Percentiles rank a stretch among this genome's conserved stretches.
These are phyloP conservation scores for Emys orbicularis DNA, from an alignment of 2,797 vertebrate species.

Conservation along the genomic window DNA sequence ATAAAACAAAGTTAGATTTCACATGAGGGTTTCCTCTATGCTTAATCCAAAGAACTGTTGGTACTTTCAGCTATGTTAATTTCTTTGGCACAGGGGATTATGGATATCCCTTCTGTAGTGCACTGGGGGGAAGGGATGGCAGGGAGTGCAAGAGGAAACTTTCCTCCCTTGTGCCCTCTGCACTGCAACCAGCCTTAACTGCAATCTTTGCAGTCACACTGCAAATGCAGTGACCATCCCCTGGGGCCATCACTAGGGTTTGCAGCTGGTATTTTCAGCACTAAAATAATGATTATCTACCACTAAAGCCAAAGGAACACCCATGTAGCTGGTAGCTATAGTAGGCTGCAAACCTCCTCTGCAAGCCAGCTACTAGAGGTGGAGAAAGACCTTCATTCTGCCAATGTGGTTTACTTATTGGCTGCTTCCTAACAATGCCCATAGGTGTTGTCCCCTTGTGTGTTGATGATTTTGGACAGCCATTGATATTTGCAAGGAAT, in stretches of 20 bases:
- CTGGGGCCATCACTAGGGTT: neutral
- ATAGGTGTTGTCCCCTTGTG: too few species aligned
- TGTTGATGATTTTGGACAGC: too few species aligned
- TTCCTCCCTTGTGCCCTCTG: neutral
- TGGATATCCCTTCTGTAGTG: neutral
- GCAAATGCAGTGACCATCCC: neutral
- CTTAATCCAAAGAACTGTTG: conserved; percentile 7
- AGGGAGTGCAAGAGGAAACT: neutral
- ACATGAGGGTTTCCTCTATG: neutral
- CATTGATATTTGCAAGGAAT: too few species aligned
- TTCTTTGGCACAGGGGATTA: neutral
- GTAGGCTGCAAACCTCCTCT: neutral
- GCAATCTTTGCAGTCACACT: neutral
- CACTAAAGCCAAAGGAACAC: neutral
- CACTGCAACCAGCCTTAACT: neutral
- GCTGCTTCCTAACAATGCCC: too few species aligned
- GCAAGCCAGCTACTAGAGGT: too few species aligned
- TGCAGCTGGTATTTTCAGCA: neutral
- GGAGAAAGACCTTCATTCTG: too few species aligned
- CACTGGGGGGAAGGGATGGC: neutral
- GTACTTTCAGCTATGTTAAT: neutral
- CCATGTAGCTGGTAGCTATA: neutral
- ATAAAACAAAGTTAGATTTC: conserved; percentile 14
- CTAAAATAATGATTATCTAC: neutral
- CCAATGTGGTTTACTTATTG: too few species aligned